Percentiles rank a stretch among this genome's conserved stretches.
phyloP scores from a whole-genome alignment of 2,113 vertebrate genomes.

The Proteles cristata region DNA sequence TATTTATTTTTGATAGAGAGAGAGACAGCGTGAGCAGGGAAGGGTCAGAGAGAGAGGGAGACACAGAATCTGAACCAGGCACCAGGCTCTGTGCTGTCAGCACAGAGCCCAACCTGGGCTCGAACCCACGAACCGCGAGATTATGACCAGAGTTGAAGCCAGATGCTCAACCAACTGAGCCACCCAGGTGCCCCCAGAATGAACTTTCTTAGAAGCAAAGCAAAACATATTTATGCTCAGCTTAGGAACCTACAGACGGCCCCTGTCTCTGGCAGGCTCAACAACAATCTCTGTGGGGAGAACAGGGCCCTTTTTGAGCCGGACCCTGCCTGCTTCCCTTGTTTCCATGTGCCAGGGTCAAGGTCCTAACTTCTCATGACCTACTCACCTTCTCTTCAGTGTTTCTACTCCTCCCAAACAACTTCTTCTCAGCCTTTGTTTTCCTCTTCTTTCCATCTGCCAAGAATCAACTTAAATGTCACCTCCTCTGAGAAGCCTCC shows the following conservation, averaged over 20 bases:
- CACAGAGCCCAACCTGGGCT: no score
- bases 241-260: background rate
- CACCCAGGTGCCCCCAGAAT: no score
- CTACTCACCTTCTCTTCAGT: background rate
- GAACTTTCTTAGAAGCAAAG: background rate
- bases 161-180: no score
- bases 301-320: rapidly evolving
- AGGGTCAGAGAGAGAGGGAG: no score
- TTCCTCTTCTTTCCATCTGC: background rate
- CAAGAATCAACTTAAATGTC: background rate
- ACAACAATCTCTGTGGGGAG: background rate
- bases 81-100: no score
- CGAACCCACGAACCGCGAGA: no score
- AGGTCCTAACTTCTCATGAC: background rate
- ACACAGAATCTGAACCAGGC: no score
- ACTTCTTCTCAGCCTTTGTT: background rate
- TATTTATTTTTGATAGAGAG: no score
- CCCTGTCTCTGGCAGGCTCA: no score
- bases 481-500: background rate
- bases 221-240: background rate
- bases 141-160: no score
- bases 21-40: no score
- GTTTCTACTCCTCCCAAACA: background rate
- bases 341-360: background rate
- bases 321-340: background rate